Evolutionary conservation across 1,140 invertebrate genomes (phyloP).

Genomic region (Calycopis cecrops): DNA sequence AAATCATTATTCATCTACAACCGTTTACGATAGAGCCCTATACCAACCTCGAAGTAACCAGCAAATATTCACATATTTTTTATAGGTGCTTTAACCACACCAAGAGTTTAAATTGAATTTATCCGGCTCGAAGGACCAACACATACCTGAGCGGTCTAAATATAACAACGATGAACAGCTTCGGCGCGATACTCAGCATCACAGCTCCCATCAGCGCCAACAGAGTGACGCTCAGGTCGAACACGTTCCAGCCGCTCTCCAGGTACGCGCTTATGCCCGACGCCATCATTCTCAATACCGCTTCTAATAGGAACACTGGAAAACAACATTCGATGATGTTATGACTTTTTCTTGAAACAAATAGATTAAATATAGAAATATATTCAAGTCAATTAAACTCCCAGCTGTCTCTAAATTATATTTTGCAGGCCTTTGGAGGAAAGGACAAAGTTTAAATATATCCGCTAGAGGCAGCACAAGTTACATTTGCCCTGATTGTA

Average conservation of each 20-base stretch:
- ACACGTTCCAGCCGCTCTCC: constrained; percentile 90
- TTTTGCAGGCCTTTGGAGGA: too few species aligned
- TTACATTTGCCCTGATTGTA: too few species aligned
- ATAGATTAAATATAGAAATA: too few species aligned
- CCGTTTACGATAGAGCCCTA: too few species aligned
- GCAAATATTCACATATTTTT: too few species aligned
- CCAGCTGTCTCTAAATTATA: too few species aligned
- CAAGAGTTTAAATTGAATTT: too few species aligned
- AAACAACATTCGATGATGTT: not conserved
- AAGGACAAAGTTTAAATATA: not conserved
- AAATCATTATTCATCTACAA: too few species aligned
- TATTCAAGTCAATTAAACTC: too few species aligned
- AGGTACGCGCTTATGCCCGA: constrained; percentile 84
- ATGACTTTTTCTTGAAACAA: not conserved
- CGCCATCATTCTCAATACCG: constrained; percentile 84
- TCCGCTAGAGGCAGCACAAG: too few species aligned
- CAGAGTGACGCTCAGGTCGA: constrained; percentile 86
- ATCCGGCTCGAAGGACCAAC: not conserved
- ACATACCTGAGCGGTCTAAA: constrained; percentile 79
- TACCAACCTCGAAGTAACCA: too few species aligned
- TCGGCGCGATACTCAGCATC: constrained; percentile 79
- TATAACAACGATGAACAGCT: constrained; percentile 84
- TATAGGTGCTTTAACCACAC: too few species aligned
- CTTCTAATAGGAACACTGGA: constrained; percentile 86
- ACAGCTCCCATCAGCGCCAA: constrained; percentile 81